These are phyloP conservation scores for Butorides virescens DNA, from an alignment of 2,113 vertebrate species.

Conservation along the genomic window DNA sequence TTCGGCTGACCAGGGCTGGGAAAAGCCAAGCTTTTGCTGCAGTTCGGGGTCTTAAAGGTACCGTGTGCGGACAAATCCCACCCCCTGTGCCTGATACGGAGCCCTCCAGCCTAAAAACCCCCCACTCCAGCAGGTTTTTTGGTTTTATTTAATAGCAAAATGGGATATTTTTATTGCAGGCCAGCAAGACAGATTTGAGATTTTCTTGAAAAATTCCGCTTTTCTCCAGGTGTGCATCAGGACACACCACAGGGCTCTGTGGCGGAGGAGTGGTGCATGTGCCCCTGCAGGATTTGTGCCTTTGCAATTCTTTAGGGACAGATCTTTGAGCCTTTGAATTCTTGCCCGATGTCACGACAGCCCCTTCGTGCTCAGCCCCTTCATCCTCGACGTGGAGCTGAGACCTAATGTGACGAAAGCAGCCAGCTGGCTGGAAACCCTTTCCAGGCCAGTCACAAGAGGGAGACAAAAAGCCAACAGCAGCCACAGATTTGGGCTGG, in stretches of 20 bases:
- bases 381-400: not conserved
- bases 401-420: rapidly evolving
- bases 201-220: not conserved
- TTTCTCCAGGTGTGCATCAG: not conserved
- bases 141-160: not conserved
- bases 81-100: not conserved
- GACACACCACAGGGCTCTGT: rapidly evolving
- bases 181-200: too few species aligned
- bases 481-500: not conserved
- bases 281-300: not conserved
- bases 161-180: not conserved
- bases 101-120: not conserved
- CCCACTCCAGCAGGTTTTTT: not conserved
- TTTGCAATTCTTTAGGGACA: not conserved
- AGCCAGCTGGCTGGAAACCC: not conserved
- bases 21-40: not conserved
- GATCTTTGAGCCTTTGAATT: not conserved
- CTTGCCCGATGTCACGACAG: rapidly evolving
- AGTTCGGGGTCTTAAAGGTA: conserved; percentile 47
- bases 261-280: rapidly evolving
- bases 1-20: conserved; percentile 48
- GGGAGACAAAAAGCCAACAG: not conserved
- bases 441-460: not conserved
- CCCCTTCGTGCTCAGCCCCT: rapidly evolving
- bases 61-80: not conserved